phyloP scores from a whole-genome alignment of 2,113 vertebrate genomes.

The Tachycineta bicolor region DNA sequence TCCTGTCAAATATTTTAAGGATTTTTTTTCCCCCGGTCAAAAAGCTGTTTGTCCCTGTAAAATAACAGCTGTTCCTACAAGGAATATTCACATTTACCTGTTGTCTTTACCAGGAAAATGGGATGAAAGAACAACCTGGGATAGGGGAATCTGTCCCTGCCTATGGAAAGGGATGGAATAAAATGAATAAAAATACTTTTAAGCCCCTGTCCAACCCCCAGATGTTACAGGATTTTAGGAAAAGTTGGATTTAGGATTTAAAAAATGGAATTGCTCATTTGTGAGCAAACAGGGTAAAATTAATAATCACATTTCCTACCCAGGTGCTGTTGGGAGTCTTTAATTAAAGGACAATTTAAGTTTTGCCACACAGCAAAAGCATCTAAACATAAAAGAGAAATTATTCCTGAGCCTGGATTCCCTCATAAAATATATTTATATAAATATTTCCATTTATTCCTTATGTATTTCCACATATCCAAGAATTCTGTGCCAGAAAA shows the following conservation, averaged over 20 bases:
- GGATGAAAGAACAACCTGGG: not conserved
- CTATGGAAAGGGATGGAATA: not conserved
- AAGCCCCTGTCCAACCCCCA: not conserved
- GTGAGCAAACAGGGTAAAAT: not conserved
- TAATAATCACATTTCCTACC: not conserved
- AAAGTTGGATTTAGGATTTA: not conserved
- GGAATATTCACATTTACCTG: not conserved
- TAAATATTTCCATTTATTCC: not conserved
- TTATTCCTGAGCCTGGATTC: not conserved
- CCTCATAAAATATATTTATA: fast-evolving
- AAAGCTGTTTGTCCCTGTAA: not conserved
- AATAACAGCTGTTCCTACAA: not conserved
- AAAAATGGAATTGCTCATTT: not conserved
- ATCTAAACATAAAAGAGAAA: not conserved
- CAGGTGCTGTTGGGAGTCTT: not conserved
- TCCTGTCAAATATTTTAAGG: not conserved
- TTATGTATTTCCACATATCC: not conserved
- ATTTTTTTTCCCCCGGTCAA: not conserved
- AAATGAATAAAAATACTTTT: not conserved
- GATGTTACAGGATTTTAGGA: not conserved
- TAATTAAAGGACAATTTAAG: not conserved
- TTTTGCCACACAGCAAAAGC: not conserved
- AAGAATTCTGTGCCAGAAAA: not conserved
- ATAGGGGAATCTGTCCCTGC: not conserved
- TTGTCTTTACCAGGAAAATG: not conserved